These are phyloP conservation scores for Idris sp. DNA, from an alignment of 1,140 invertebrate genomes.

Conservation along the genomic window DNA sequence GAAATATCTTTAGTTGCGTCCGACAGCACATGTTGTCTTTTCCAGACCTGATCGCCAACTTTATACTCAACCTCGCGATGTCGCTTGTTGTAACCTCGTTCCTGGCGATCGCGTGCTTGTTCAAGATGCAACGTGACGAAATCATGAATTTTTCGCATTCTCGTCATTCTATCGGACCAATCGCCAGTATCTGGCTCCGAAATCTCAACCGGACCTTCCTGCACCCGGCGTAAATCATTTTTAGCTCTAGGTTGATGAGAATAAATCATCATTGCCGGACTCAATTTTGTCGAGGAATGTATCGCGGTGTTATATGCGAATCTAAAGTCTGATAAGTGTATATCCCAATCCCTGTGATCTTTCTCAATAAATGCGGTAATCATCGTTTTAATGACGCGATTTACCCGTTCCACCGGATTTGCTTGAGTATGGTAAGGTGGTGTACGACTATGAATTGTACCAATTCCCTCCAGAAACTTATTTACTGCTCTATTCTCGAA, in stretches of 20 bases:
- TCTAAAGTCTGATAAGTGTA: too few relatives aligned
- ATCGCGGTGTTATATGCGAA: too few relatives aligned
- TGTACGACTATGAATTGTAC: conserved; percentile 67
- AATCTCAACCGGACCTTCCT: neutral
- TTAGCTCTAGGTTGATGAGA: neutral
- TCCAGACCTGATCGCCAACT: conserved; percentile 23
- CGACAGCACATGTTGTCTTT: conserved; percentile 27
- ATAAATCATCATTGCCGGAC: neutral
- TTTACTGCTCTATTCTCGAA: too few relatives aligned
- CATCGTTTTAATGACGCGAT: neutral
- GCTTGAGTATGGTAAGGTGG: conserved; percentile 33
- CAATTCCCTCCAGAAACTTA: too few relatives aligned
- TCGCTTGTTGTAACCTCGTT: conserved; percentile 10
- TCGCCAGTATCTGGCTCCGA: neutral
- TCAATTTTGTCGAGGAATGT: too few relatives aligned
- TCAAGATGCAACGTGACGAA: conserved; percentile 9
- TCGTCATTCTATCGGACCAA: neutral
- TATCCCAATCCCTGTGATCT: too few relatives aligned
- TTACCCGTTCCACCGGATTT: conserved; percentile 4
- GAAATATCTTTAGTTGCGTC: conserved; percentile 13
- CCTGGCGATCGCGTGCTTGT: conserved; percentile 6
- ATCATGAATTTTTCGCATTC: conserved; percentile 6
- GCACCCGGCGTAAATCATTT: neutral
- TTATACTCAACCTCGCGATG: conserved; percentile 25
- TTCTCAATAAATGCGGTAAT: too few relatives aligned